These are phyloP conservation scores for Bradypus variegatus DNA, from an alignment of 2,797 vertebrate species.

Conservation along the genomic window DNA sequence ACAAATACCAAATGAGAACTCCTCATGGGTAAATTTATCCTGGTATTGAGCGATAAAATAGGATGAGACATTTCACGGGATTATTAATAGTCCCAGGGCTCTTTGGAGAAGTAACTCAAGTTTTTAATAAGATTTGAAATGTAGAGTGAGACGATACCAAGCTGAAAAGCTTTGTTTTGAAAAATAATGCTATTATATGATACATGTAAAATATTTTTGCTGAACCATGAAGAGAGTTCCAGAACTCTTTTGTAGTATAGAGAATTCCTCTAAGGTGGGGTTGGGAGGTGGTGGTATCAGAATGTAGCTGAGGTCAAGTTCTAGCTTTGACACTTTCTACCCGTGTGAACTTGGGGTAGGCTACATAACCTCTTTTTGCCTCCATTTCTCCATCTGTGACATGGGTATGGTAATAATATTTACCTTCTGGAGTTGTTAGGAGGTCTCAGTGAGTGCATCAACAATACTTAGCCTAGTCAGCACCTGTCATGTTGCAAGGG, in stretches of 20 bases:
- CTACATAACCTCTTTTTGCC: neutral
- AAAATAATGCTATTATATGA: neutral
- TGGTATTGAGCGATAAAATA: neutral
- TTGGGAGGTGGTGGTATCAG: neutral
- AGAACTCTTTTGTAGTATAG: neutral
- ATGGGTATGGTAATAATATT: neutral
- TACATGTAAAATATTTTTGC: neutral
- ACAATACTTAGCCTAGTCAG: neutral
- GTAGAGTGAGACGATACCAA: neutral
- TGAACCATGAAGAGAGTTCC: neutral
- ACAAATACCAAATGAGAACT: neutral
- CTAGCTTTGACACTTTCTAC: neutral
- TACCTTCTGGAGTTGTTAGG: neutral
- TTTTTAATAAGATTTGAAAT: conserved; percentile 34
- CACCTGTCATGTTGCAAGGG: neutral
- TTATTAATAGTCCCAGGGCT: neutral
- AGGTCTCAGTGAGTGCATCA: neutral
- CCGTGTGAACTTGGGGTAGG: neutral
- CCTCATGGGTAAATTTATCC: neutral
- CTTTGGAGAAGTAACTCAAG: neutral
- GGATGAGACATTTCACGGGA: conserved; percentile 6
- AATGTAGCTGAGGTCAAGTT: neutral
- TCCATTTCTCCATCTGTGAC: neutral
- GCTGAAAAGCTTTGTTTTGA: neutral
- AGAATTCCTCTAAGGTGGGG: neutral